These are phyloP conservation scores for Lethenteron reissneri DNA, from an alignment of 2,113 vertebrate genomes.

Conservation along the genomic window DNA sequence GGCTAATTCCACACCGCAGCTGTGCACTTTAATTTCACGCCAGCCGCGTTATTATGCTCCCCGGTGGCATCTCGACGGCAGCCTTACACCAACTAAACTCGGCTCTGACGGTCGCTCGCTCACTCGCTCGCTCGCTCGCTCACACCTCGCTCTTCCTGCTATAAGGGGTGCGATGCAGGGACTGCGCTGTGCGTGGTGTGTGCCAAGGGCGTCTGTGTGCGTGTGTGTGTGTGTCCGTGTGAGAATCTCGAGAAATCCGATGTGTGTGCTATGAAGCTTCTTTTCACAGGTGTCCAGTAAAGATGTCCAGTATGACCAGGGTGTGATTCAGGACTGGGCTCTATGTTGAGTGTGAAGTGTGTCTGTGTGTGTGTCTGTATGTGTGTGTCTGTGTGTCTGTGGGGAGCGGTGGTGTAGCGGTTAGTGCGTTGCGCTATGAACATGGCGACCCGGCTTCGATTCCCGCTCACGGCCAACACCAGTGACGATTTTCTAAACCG, in stretches of 20 bases:
- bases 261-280: neutral
- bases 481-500: no score
- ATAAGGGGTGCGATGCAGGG: neutral
- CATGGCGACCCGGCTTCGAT: no score
- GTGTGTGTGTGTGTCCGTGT: slow-evolving; percentile 17
- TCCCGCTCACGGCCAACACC: no score
- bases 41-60: no score
- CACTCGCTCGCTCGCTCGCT: no score
- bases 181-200: neutral
- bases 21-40: no score
- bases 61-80: no score
- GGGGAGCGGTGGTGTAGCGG: neutral
- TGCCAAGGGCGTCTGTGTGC: slow-evolving; percentile 10
- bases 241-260: slow-evolving; percentile 11
- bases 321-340: slow-evolving; percentile 11
- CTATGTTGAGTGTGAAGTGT: slow-evolving; percentile 24
- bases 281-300: neutral
- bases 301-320: slow-evolving; percentile 10
- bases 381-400: neutral
- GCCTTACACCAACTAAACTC: no score
- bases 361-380: slow-evolving; percentile 8
- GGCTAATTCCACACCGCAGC: no score
- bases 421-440: no score
- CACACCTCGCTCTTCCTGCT: no score
- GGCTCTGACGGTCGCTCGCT: no score